Base-by-base conservation (phyloP, 2,888 invertebrate species). In the Cylloceria caligata region DNA sequence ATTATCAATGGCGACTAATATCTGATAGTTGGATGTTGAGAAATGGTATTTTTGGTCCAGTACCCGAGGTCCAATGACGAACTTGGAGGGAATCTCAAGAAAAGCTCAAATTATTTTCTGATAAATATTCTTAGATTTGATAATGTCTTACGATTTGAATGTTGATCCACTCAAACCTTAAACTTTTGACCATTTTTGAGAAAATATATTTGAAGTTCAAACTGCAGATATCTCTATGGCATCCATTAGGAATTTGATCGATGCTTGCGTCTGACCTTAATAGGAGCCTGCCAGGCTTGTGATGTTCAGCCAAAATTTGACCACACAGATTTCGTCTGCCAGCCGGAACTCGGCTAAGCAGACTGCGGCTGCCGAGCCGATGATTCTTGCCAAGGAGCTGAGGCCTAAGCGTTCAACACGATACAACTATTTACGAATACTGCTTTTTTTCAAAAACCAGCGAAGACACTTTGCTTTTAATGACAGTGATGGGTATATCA, bases 381-480 rank as follows among this genome's bases (percentile, higher is more conserved):
- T n/a, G n/a, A n/a, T n/a, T n/a, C n/a, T n/a, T n/a, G n/a, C n/a
- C n/a, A n/a, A n/a, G n/a, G n/a, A n/a, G n/a, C n/a, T n/a, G n/a
- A n/a, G n/a, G n/a, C n/a, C n/a, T n/a, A n/a, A n/a, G n/a, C n/a
- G n/a, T n/a, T n/a, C n/a, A n/a, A n/a, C n/a, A n/a, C n/a, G n/a
- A n/a, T n/a, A n/a, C n/a, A n/a, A n/a, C n/a, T n/a, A n/a, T n/a
- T n/a, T n/a, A n/a, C n/a, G n/a, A n/a, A n/a, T n/a, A n/a, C n/a
- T n/a, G n/a, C n/a, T n/a, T 76, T 65, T 27, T 24, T 24, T 57
- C 52, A 16, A 19, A 16, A 60, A 60, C 60, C 65, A 60, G 21
- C 55, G 55, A 69, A 45, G 39, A 57, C 52, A 74, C 74, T 78
- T 76, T 77, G 62, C 73, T 77, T 81, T 80, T 75, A 81, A 74